phyloP scores from a whole-genome alignment of 2,113 vertebrate genomes.

The Ciconia maguari region DNA sequence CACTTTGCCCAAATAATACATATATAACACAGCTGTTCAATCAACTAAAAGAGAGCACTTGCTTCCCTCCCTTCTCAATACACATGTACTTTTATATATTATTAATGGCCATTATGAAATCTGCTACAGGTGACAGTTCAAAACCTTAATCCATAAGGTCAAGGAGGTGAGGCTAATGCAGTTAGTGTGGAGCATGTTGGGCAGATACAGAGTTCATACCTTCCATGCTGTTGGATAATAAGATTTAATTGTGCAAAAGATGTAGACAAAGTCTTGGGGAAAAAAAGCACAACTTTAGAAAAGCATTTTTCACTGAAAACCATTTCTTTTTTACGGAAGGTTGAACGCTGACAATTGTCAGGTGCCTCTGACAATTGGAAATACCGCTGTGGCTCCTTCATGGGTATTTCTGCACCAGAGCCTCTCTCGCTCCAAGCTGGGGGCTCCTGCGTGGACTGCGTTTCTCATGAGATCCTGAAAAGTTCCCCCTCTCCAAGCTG shows the following conservation, averaged over 20 bases:
- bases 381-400: rapidly evolving
- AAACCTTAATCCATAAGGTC: not conserved
- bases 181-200: not conserved
- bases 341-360: not conserved
- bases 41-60: not conserved
- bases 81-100: not conserved
- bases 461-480: not conserved
- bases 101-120: not conserved
- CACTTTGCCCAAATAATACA: not conserved
- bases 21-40: not conserved
- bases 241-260: not conserved
- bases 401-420: not conserved
- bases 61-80: not conserved
- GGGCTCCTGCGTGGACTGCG: not conserved
- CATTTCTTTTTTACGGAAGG: not conserved
- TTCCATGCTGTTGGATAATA: not conserved
- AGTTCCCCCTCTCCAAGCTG: not conserved
- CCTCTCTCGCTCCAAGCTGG: rapidly evolving
- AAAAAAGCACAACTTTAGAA: not conserved
- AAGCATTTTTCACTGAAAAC: not conserved
- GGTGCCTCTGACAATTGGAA: not conserved
- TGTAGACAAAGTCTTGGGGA: not conserved
- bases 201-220: not conserved
- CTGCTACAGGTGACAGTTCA: not conserved
- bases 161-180: not conserved